These are phyloP conservation scores for Sorex fumeus DNA, from an alignment of 2,113 vertebrate genomes.

Conservation along the genomic window DNA sequence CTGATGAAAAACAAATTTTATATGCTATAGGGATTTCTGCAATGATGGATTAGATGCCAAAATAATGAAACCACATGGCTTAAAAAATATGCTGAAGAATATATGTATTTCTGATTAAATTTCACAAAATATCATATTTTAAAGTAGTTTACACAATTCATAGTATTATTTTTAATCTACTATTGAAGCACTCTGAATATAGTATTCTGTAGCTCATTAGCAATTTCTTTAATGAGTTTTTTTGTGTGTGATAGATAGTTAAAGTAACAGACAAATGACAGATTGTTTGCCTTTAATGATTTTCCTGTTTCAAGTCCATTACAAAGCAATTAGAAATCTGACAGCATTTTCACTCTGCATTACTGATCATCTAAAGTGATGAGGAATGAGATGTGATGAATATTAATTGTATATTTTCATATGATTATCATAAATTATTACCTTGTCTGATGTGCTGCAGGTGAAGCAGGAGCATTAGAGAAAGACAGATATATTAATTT, in stretches of 20 bases:
- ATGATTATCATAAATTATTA: conserved; percentile 95
- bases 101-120: conserved; percentile 87
- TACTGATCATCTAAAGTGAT: conserved; percentile 94
- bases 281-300: conserved; percentile 95
- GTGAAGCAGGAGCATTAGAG: conserved; percentile 87
- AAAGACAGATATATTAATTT: conserved; percentile 89
- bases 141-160: conserved; percentile 89
- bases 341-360: conserved; percentile 94
- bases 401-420: conserved; percentile 95
- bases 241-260: conserved; percentile 94
- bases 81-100: conserved; percentile 84
- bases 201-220: conserved; percentile 94
- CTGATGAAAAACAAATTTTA: conserved; percentile 82
- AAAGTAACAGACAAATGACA: conserved; percentile 95
- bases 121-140: conserved; percentile 86
- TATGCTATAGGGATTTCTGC: conserved; percentile 82
- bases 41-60: conserved; percentile 88
- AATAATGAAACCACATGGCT: conserved; percentile 88
- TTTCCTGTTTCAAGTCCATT: conserved; percentile 94
- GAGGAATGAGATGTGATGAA: conserved; percentile 94
- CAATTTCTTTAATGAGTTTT: conserved; percentile 94
- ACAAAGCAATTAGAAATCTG: conserved; percentile 95
- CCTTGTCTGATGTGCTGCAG: conserved; percentile 90
- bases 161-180: conserved; percentile 89
- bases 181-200: conserved; percentile 87